Percentiles rank a stretch among this genome's conserved stretches.
These are phyloP conservation scores for Neodontobutis hainanensis DNA, from an alignment of 2,113 vertebrate species.

Conservation along the genomic window DNA sequence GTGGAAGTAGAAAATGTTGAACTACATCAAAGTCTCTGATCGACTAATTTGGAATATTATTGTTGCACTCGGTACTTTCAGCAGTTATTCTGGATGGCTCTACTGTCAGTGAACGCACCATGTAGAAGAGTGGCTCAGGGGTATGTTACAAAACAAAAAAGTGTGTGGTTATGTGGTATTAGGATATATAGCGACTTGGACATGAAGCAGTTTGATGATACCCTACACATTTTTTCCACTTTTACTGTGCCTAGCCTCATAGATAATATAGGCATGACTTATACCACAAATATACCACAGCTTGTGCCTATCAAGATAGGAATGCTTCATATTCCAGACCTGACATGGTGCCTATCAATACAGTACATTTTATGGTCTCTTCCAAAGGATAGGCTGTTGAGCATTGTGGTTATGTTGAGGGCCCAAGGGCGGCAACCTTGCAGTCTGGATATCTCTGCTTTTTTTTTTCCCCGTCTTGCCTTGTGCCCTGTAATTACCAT, in stretches of 20 bases:
- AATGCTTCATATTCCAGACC: not conserved
- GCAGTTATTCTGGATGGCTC: too few relatives aligned
- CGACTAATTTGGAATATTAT: too few relatives aligned
- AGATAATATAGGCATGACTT: not conserved
- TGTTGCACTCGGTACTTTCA: too few relatives aligned
- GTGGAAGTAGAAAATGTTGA: too few relatives aligned
- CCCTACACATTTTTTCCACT: too few relatives aligned
- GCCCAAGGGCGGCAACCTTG: slow-evolving; percentile 69
- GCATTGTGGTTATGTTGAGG: slow-evolving; percentile 62
- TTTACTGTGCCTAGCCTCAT: not conserved
- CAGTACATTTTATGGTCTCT: slow-evolving; percentile 13
- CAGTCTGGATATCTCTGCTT: slow-evolving; percentile 65
- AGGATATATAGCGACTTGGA: not conserved
- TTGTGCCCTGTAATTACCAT: slow-evolving; percentile 77
- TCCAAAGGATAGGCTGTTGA: slow-evolving; percentile 49
- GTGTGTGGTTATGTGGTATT: not conserved
- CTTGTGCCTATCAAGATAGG: not conserved
- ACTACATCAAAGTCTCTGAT: too few relatives aligned
- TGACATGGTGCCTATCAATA: not conserved
- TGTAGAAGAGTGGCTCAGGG: too few relatives aligned
- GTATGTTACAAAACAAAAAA: too few relatives aligned
- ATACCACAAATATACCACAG: not conserved
- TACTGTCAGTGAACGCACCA: too few relatives aligned
- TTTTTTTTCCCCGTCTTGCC: slow-evolving; percentile 48
- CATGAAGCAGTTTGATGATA: too few relatives aligned